Percentiles rank a stretch among this genome's conserved stretches.
Conservation (phyloP, 2,113 vertebrate genomes). For the Eptesicus fuscus region DNA sequence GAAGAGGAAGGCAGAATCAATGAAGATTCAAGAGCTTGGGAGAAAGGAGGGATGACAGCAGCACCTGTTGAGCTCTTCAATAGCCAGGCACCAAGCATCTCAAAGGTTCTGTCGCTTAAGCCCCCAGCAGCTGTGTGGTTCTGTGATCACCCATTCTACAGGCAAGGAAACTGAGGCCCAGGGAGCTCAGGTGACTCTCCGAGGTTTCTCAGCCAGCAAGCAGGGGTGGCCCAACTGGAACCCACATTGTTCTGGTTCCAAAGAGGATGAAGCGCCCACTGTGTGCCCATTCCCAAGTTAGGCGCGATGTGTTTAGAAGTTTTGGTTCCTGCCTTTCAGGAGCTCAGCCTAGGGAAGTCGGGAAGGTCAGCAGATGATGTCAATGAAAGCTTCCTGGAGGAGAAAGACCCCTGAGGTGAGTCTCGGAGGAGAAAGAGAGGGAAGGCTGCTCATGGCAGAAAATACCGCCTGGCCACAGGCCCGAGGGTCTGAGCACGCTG, state of each 20-base stretch:
- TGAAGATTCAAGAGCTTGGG: not conserved
- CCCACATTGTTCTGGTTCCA: not conserved
- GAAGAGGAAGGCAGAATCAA: not conserved
- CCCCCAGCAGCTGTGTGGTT: too few species aligned
- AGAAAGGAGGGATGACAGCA: fast-evolving
- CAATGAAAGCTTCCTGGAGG: not conserved
- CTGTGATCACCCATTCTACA: not conserved
- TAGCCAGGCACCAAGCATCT: fast-evolving
- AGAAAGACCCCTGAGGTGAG: too few species aligned
- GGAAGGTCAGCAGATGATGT: not conserved
- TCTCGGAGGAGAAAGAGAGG: not conserved
- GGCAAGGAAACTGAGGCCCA: not conserved
- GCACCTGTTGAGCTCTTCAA: fast-evolving
- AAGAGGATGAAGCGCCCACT: not conserved
- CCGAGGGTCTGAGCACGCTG: fast-evolving
- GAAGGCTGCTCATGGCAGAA: not conserved
- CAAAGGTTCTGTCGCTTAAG: fast-evolving
- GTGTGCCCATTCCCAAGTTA: not conserved
- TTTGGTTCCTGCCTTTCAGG: not conserved
- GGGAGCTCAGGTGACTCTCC: not conserved
- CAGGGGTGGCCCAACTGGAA: not conserved
- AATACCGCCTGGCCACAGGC: fast-evolving
- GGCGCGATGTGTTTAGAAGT: not conserved
- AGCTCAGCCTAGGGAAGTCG: not conserved
- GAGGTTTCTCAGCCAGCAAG: not conserved